phyloP scores from a whole-genome alignment of 2,113 vertebrate genomes.

The Laterallus jamaicensis region DNA sequence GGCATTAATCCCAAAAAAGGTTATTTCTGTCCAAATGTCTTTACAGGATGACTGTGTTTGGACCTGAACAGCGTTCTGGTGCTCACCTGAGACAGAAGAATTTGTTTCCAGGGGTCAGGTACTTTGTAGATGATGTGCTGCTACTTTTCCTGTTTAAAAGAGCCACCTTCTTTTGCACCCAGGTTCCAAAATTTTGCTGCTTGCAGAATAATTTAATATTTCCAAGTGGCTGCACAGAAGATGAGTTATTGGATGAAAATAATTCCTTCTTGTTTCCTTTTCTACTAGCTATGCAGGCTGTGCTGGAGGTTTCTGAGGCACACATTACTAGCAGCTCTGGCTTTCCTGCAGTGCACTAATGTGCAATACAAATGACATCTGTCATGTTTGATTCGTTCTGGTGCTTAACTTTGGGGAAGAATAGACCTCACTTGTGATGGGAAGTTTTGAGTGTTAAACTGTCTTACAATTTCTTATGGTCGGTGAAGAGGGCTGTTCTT shows the following conservation, averaged over 20 bases:
- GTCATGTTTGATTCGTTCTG: constrained; percentile 36
- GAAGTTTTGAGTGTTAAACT: not conserved
- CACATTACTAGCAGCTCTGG: not conserved
- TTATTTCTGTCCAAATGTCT: not conserved
- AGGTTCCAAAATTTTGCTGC: not conserved
- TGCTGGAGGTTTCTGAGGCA: not conserved
- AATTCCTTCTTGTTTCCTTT: not conserved
- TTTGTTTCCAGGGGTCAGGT: not conserved
- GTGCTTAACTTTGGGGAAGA: not conserved
- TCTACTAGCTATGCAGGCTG: not conserved
- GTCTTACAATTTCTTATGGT: not conserved
- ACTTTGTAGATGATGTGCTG: fast-evolving
- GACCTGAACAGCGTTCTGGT: not conserved
- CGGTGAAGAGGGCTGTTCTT: not conserved
- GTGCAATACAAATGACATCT: constrained; percentile 25
- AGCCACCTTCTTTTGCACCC: not conserved
- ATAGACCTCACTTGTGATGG: not conserved
- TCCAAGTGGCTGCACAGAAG: not conserved
- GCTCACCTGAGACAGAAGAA: not conserved
- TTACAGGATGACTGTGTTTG: not conserved
- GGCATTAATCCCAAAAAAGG: not conserved
- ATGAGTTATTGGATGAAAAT: not conserved
- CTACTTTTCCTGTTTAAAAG: not conserved
- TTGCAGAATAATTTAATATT: not conserved
- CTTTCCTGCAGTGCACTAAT: constrained; percentile 11